Conservation (phyloP, 2,113 vertebrate genomes). For the Semnornis frantzii region DNA sequence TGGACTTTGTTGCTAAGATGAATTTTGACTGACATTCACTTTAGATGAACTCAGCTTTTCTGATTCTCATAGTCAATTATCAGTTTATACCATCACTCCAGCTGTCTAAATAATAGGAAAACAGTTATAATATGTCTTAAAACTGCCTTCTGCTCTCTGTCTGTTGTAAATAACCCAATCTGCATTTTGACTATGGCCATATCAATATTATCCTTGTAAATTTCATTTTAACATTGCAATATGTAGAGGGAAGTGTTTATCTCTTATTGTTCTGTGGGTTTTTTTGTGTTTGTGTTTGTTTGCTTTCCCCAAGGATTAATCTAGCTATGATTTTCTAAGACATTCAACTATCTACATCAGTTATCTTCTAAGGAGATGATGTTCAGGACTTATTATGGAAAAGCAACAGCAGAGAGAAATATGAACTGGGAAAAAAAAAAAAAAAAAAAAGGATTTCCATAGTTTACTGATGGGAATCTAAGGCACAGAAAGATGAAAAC, state of each 20-base stretch:
- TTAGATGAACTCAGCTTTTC: background rate
- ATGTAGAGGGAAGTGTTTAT: too few species aligned
- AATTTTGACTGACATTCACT: background rate
- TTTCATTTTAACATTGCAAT: background rate
- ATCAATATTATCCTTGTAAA: background rate
- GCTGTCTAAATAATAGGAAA: background rate
- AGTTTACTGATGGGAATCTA: background rate
- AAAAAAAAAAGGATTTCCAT: background rate
- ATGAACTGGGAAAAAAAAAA: background rate
- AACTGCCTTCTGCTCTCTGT: background rate
- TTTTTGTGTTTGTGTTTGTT: too few species aligned
- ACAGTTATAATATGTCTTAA: background rate
- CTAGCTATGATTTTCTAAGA: background rate
- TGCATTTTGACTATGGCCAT: background rate
- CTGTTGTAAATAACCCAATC: background rate
- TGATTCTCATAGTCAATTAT: background rate
- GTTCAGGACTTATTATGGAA: background rate
- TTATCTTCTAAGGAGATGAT: background rate
- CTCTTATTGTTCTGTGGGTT: background rate
- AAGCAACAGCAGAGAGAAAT: background rate
- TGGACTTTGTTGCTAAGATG: background rate
- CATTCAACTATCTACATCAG: background rate
- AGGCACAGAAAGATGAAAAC: background rate
- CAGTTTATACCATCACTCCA: background rate
- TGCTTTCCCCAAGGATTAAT: background rate